phyloP scores from a whole-genome alignment of 64 coral and sea anemone genomes.

The Porites lutea region DNA sequence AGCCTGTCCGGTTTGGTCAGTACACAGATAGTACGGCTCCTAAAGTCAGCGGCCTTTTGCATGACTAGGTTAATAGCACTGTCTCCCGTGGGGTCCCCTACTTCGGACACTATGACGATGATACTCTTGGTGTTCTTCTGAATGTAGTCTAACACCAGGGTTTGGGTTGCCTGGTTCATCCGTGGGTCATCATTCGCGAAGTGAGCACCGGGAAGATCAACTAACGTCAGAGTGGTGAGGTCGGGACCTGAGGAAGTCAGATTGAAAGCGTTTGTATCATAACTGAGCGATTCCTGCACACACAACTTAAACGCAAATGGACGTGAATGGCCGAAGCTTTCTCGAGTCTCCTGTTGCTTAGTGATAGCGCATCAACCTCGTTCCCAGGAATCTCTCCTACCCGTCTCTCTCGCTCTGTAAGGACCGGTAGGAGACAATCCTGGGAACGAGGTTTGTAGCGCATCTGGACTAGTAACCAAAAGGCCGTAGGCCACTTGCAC shows the following conservation, averaged over 20 bases:
- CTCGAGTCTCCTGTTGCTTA: no score
- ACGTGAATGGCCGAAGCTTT: no score
- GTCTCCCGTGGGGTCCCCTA: slow-evolving; percentile 89
- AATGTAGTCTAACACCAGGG: slow-evolving; percentile 80
- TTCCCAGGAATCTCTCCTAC: no score
- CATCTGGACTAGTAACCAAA: no score
- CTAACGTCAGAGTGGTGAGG: slow-evolving; percentile 73
- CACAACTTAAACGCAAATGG: no score
- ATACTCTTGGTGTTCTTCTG: slow-evolving; percentile 86
- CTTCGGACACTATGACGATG: slow-evolving; percentile 89
- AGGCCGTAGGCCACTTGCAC: no score
- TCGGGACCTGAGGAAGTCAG: slow-evolving; percentile 53
- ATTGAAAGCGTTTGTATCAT: no score
- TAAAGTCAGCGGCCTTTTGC: slow-evolving; percentile 68
- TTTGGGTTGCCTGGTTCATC: slow-evolving; percentile 76
- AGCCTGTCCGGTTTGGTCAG: slow-evolving; percentile 86
- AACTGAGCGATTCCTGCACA: no score
- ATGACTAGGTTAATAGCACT: slow-evolving; percentile 89
- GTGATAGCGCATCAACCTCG: no score
- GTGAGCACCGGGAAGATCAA: slow-evolving; percentile 86
- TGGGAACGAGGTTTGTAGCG: no score
- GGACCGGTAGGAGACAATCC: no score
- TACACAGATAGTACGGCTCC: slow-evolving; percentile 65
- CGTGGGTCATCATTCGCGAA: slow-evolving; percentile 82
- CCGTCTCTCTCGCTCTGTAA: no score